phyloP scores from a whole-genome alignment of 2,888 invertebrate species.

The Campoletis raptor region DNA sequence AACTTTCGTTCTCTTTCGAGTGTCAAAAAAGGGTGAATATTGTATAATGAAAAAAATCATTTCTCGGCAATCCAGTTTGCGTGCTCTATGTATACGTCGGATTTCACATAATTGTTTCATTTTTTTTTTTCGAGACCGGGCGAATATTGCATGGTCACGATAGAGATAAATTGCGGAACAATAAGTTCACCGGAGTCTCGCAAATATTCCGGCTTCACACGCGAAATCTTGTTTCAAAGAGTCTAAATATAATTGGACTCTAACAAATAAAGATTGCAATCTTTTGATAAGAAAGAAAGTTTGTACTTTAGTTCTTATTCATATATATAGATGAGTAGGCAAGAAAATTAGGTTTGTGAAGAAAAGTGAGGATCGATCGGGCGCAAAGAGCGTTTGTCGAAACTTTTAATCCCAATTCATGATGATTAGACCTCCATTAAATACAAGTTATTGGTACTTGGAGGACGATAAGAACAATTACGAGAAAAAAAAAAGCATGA shows the following conservation, averaged over 20 bases:
- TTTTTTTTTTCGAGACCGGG: not conserved
- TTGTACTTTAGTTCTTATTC: not conserved
- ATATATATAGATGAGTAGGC: not conserved
- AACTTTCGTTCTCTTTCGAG: slow-evolving; percentile 10
- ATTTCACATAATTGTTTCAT: not conserved
- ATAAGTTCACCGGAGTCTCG: not conserved
- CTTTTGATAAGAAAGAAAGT: not conserved
- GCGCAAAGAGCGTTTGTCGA: not conserved
- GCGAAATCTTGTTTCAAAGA: not conserved
- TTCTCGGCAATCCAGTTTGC: not conserved
- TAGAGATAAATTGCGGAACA: not conserved
- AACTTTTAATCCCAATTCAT: slow-evolving; percentile 3
- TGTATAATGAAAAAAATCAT: not conserved
- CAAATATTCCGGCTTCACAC: not conserved
- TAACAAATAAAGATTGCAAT: not conserved
- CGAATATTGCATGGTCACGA: not conserved
- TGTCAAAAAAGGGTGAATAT: not conserved
- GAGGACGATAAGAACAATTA: slow-evolving; percentile 18
- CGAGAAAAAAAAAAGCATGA: slow-evolving; percentile 16
- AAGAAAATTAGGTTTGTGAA: not conserved
- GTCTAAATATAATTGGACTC: not conserved
- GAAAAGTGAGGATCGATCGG: not conserved
- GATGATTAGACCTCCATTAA: not conserved
- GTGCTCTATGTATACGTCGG: no score
- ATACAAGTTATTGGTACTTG: not conserved